Conservation (phyloP, 1,140 invertebrate genomes). For the Stenopsyche tienmushanensis region DNA sequence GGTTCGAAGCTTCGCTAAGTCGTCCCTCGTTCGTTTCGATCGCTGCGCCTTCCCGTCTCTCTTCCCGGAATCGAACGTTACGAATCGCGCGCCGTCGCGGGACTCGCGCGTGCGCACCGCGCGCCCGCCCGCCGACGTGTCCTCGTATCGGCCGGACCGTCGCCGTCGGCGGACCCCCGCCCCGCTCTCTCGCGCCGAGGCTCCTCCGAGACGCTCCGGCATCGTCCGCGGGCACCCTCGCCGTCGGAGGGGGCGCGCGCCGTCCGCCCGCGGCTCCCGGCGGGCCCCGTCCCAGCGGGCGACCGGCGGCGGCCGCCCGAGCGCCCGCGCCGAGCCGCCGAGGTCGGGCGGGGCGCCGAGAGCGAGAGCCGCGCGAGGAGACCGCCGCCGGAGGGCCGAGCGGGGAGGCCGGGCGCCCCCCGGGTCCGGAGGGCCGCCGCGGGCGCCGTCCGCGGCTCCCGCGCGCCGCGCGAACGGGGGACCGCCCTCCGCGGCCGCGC, state of each 20-base stretch:
- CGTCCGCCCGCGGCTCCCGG: too few relatives aligned
- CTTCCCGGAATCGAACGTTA: neutral
- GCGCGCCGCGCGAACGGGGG: neutral
- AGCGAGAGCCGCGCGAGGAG: too few relatives aligned
- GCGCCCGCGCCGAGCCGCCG: too few relatives aligned
- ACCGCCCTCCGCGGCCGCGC: slow-evolving; percentile 23
- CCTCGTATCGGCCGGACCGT: neutral
- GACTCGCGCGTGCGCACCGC: slow-evolving; percentile 1
- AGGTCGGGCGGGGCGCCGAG: too few relatives aligned
- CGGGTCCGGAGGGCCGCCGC: neutral
- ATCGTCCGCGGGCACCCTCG: neutral
- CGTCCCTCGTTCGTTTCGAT: too few relatives aligned
- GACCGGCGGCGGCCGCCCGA: neutral
- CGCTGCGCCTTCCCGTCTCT: too few relatives aligned
- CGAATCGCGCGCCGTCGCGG: slow-evolving; percentile 6
- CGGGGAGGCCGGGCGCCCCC: too few relatives aligned
- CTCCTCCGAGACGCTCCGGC: neutral
- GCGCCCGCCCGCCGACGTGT: neutral
- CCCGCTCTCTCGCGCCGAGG: neutral
- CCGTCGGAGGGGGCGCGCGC: neutral
- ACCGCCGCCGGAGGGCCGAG: neutral
- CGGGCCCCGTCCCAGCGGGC: neutral
- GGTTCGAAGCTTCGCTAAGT: too few relatives aligned
- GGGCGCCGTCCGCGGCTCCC: neutral
- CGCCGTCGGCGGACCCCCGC: neutral